These are phyloP conservation scores for Drosophila neutralis DNA, from an alignment of 2,888 invertebrate genomes.

Conservation along the genomic window DNA sequence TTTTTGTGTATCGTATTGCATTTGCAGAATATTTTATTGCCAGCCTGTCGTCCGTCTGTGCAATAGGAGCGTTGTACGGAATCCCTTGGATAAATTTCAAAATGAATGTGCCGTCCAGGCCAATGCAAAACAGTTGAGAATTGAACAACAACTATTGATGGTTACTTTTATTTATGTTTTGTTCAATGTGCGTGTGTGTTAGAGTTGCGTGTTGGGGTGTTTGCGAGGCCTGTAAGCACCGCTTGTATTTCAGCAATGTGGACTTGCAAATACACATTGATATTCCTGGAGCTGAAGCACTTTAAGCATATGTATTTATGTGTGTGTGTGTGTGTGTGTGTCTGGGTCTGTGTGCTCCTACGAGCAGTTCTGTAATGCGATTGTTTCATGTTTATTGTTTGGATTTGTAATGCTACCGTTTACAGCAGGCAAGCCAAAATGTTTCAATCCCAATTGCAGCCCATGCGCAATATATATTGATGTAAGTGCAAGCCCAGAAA, in stretches of 20 bases:
- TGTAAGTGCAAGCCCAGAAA: background rate
- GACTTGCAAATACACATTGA: conserved; percentile 57
- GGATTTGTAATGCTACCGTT: conserved; percentile 45
- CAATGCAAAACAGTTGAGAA: conserved; percentile 54
- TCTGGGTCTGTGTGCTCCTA: conserved; percentile 1
- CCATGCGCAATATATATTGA: conserved; percentile 2
- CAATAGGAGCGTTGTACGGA: conserved; percentile 16
- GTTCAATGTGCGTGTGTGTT: conserved; percentile 16
- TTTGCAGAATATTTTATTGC: conserved; percentile 40
- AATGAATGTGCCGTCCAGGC: conserved; percentile 52
- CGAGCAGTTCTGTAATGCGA: conserved; percentile 33
- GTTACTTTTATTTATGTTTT: conserved; percentile 69
- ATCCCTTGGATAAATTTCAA: conserved; percentile 58
- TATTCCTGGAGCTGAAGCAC: conserved; percentile 42
- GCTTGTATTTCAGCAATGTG: conserved; percentile 65
- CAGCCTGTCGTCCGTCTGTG: conserved; percentile 18
- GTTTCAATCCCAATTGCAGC: background rate
- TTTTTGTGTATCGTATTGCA: conserved; percentile 42
- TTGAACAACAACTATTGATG: conserved; percentile 73
- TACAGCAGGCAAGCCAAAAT: conserved; percentile 31
- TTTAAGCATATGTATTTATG: conserved; percentile 11
- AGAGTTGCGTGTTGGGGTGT: conserved; percentile 15
- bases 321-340: background rate
- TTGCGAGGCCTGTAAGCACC: conserved; percentile 55
- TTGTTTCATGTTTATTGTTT: conserved; percentile 73